Conservation (phyloP, 1,140 invertebrate species). For the Medauroidea extradentata region DNA sequence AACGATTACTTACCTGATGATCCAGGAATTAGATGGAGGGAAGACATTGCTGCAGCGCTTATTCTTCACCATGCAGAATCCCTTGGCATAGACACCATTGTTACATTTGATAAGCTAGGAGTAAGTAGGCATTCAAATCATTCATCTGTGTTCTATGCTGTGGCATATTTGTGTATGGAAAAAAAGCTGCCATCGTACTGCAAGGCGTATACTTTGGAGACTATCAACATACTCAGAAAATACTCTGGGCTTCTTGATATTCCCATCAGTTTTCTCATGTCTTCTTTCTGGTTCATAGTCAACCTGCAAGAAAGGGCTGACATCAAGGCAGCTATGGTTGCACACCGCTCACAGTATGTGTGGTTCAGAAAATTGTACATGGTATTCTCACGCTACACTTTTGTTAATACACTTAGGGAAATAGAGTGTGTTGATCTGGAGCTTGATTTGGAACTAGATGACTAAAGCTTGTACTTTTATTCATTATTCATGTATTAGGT, state of each 20-base stretch:
- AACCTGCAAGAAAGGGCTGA: constrained; percentile 1
- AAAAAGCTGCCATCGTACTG: constrained; percentile 68
- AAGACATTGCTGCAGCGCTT: constrained; percentile 62
- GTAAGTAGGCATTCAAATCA: constrained; percentile 90
- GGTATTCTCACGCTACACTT: constrained; percentile 83
- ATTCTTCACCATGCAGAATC: constrained; percentile 67
- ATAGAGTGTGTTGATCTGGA: constrained; percentile 67
- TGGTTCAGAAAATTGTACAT: constrained; percentile 92
- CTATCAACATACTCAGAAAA: constrained; percentile 80
- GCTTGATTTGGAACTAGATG: constrained; percentile 57
- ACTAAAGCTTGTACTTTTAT: neutral
- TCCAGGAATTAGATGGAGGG: constrained; percentile 68
- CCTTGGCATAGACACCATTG: constrained; percentile 73
- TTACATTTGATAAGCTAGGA: constrained; percentile 90
- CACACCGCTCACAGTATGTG: constrained; percentile 81
- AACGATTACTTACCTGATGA: constrained; percentile 64
- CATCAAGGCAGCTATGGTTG: constrained; percentile 64
- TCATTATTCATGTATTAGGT: no score
- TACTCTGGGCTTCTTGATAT: constrained; percentile 81
- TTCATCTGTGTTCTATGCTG: constrained; percentile 72
- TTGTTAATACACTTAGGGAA: constrained; percentile 79
- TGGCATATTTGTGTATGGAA: constrained; percentile 69
- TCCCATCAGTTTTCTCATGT: constrained; percentile 68
- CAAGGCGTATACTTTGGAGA: constrained; percentile 73
- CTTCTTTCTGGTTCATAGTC: constrained; percentile 62